phyloP scores from a whole-genome alignment of 2,113 vertebrate genomes.

The Eulemur rufifrons region DNA sequence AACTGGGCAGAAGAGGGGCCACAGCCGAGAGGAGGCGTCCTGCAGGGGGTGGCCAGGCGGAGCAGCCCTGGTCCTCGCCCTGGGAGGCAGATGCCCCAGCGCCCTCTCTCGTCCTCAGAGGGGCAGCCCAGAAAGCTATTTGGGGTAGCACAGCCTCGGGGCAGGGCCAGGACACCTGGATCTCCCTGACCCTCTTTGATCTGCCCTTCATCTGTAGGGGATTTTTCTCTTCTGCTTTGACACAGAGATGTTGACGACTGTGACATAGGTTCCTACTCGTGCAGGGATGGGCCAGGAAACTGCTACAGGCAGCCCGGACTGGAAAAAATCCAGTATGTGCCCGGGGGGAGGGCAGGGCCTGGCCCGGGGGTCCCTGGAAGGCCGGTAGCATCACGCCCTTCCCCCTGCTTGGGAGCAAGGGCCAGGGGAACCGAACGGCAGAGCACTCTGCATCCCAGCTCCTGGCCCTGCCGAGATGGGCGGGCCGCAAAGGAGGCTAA shows the following conservation, averaged over 20 bases:
- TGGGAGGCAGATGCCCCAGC: not conserved
- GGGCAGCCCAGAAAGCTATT: not conserved
- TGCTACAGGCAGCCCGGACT: not conserved
- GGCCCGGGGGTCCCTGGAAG: not conserved
- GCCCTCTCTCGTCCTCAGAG: not conserved
- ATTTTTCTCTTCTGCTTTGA: not conserved
- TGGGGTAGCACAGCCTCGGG: fast-evolving
- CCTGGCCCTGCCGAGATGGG: not conserved
- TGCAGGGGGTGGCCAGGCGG: not conserved
- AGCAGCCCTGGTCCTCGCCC: not conserved
- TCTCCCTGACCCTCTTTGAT: not conserved
- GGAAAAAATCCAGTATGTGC: not conserved
- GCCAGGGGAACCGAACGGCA: not conserved
- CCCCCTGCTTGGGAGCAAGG: not conserved
- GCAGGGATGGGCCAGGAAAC: not conserved
- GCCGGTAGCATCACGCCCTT: not conserved
- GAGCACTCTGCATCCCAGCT: not conserved
- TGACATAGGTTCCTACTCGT: not conserved
- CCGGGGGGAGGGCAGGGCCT: no score
- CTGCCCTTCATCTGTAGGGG: not conserved
- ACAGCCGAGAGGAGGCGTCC: not conserved
- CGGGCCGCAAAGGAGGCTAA: not conserved
- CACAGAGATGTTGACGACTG: not conserved
- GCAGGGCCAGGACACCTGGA: no score
- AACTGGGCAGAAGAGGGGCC: not conserved